Evolutionary conservation across 1,140 invertebrate species (phyloP).

Genomic region (Aricia agestis): DNA sequence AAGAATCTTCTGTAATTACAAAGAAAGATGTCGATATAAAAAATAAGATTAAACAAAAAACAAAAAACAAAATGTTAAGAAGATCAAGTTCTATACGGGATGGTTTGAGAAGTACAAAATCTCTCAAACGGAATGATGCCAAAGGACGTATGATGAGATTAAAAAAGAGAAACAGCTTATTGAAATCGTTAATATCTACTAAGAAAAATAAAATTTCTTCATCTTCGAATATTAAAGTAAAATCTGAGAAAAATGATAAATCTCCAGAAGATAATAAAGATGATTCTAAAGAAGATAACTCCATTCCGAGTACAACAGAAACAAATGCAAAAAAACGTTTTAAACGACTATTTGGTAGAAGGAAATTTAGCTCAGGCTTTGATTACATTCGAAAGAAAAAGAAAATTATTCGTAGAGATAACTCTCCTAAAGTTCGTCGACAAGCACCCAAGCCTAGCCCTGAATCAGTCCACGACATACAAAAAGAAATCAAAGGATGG

Average conservation of each 20-base stretch:
- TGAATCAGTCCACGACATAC: conserved; percentile 85
- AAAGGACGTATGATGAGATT: conserved; percentile 75
- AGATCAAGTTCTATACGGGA: conserved; percentile 75
- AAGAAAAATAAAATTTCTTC: conserved; percentile 59
- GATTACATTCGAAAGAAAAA: conserved; percentile 94
- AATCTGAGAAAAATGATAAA: conserved; percentile 49
- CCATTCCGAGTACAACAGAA: conserved; percentile 41
- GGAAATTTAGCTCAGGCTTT: conserved; percentile 81
- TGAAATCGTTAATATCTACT: conserved; percentile 70
- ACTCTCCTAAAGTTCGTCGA: conserved; percentile 55
- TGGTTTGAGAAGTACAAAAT: conserved; percentile 76
- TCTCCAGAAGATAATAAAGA: conserved; percentile 53
- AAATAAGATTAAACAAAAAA: conserved; percentile 58
- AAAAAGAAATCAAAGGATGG: conserved; percentile 91
- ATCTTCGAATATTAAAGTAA: conserved; percentile 49
- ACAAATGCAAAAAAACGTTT: conserved; percentile 56
- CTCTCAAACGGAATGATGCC: conserved; percentile 78
- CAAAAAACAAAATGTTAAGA: conserved; percentile 57
- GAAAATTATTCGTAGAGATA: conserved; percentile 70
- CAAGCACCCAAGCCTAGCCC: conserved; percentile 77
- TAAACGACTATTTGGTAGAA: conserved; percentile 68
- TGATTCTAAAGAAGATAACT: conserved; percentile 50
- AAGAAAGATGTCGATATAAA: conserved; percentile 60
- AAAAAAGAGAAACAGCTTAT: conserved; percentile 76
- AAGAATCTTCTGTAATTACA: conserved; percentile 38